A percentile compares a stretch with the other conserved stretches of the same genome.
phyloP scores from a whole-genome alignment of 2,797 vertebrate species.

The Hemitrygon akajei region DNA sequence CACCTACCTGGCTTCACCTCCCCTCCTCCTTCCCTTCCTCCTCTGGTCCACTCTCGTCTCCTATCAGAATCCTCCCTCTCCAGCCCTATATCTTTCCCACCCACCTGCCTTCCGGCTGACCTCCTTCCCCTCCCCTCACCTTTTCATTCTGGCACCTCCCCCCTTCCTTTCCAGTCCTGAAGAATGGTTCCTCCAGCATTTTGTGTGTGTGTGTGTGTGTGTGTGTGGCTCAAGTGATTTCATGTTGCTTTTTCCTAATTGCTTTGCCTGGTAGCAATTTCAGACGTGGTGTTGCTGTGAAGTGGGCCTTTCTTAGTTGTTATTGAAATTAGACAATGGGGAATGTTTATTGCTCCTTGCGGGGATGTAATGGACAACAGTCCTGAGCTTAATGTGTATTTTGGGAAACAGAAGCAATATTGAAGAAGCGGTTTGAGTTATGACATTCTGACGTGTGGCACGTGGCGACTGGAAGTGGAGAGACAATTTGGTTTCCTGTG shows the following conservation, averaged over 20 bases:
- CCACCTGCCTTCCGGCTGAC: too few species aligned
- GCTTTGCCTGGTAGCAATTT: background rate
- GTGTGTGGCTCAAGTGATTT: background rate
- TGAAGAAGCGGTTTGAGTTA: background rate
- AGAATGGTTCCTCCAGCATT: too few species aligned
- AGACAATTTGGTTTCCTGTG: too few species aligned
- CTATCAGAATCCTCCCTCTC: too few species aligned
- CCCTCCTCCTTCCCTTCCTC: too few species aligned
- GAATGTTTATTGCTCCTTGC: background rate
- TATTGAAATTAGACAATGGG: background rate
- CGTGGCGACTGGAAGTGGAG: background rate
- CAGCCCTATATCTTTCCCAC: too few species aligned
- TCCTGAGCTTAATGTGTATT: background rate
- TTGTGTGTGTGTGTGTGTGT: too few species aligned
- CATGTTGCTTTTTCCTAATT: background rate
- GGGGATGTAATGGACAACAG: conserved; percentile 6
- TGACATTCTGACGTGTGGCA: background rate
- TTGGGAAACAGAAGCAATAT: background rate
- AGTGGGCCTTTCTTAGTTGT: background rate
- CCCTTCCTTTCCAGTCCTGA: too few species aligned
- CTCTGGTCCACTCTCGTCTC: too few species aligned
- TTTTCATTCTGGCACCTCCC: too few species aligned
- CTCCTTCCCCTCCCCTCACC: too few species aligned
- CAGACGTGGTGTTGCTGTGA: background rate
- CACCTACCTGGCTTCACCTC: too few species aligned